Conservation (phyloP, 1,140 invertebrate genomes). For the Neelides sp. region DNA sequence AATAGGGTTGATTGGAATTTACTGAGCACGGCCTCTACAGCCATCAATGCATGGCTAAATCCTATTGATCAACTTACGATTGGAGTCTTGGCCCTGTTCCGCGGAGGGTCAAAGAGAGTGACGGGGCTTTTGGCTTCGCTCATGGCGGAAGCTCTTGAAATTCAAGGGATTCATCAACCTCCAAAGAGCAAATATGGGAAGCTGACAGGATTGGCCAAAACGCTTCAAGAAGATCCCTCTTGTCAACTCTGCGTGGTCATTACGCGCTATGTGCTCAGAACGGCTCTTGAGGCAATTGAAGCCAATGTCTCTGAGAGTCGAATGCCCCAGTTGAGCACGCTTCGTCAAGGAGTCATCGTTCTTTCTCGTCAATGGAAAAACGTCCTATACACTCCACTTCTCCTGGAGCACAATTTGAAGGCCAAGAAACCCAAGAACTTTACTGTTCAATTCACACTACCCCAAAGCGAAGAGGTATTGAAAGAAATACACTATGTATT, state of each 20-base stretch:
- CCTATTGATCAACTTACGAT: conserved; percentile 78
- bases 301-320: conserved; percentile 66
- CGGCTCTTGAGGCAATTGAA: conserved; percentile 61
- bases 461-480: conserved; percentile 61
- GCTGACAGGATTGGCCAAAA: conserved; percentile 73
- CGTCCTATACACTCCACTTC: conserved; percentile 79
- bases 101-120: conserved; percentile 58
- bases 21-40: conserved; percentile 84
- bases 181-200: conserved; percentile 77
- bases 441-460: conserved; percentile 75
- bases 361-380: conserved; percentile 94
- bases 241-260: conserved; percentile 84
- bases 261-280: conserved; percentile 66
- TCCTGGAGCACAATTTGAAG: conserved; percentile 72
- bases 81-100: conserved; percentile 60
- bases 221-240: conserved; percentile 87
- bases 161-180: conserved; percentile 67
- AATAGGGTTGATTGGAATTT: conserved; percentile 88
- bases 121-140: conserved; percentile 83
- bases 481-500: conserved; percentile 4
- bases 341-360: conserved; percentile 85
- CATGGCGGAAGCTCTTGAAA: conserved; percentile 85
- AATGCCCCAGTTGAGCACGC: conserved; percentile 70
- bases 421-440: conserved; percentile 60
- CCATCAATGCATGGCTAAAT: conserved; percentile 95